A percentile compares a stretch with the other conserved stretches of the same genome.
These are phyloP conservation scores for Drosophila antonietae DNA, from an alignment of 2,888 invertebrate genomes.

Conservation along the genomic window DNA sequence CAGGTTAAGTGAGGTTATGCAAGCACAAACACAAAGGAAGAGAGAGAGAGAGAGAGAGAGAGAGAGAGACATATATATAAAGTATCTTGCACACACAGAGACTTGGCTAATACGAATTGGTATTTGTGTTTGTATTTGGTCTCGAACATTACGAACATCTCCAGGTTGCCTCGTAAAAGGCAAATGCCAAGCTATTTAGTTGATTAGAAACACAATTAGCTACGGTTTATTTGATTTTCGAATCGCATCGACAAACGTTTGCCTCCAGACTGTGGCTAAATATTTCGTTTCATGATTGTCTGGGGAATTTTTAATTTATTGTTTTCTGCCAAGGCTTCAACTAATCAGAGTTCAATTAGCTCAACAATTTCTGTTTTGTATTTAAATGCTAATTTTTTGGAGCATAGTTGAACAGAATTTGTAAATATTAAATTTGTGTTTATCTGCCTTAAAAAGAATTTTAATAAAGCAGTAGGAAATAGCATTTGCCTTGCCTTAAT, in stretches of 20 bases:
- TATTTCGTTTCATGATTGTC: slow-evolving; percentile 16
- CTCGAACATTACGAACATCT: slow-evolving; percentile 23
- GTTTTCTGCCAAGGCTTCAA: background rate
- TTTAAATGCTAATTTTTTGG: background rate
- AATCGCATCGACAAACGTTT: slow-evolving; percentile 51
- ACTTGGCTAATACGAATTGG: slow-evolving; percentile 10
- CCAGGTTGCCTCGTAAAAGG: slow-evolving; percentile 50
- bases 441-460: background rate
- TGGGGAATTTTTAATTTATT: slow-evolving; percentile 49
- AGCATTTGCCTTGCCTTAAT: background rate
- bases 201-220: slow-evolving; percentile 80
- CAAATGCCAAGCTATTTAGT: slow-evolving; percentile 73
- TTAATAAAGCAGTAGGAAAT: background rate
- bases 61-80: slow-evolving; percentile 5
- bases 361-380: background rate
- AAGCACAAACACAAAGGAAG: slow-evolving; percentile 31
- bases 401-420: background rate
- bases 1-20: slow-evolving; percentile 66
- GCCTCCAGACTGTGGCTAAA: slow-evolving; percentile 23
- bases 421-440: background rate
- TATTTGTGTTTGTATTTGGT: slow-evolving; percentile 36
- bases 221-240: slow-evolving; percentile 74
- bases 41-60: slow-evolving; percentile 1
- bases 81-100: background rate
- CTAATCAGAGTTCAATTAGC: slow-evolving; percentile 14